Conservation (phyloP, 2,113 vertebrate species). For the Cisticola juncidis region DNA sequence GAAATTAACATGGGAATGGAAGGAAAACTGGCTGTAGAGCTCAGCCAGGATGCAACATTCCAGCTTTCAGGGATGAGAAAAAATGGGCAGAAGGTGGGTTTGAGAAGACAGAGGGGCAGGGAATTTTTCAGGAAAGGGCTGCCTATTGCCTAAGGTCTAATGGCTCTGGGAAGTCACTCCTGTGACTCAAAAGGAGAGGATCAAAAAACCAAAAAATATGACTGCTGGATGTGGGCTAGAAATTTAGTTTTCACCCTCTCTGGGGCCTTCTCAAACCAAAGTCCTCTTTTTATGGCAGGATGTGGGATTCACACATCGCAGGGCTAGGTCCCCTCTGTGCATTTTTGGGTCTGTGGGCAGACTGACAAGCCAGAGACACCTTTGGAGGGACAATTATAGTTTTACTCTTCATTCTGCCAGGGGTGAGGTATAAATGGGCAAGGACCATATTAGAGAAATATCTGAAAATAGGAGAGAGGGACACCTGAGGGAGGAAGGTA, state of each 20-base stretch:
- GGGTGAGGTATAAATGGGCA: rapidly evolving
- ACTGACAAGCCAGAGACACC: not conserved
- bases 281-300: not conserved
- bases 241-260: rapidly evolving
- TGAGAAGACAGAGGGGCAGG: not conserved
- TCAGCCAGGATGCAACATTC: not conserved
- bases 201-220: not conserved
- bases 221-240: not conserved
- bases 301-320: rapidly evolving
- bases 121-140: not conserved
- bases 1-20: not conserved
- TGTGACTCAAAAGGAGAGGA: not conserved
- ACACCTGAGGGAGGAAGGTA: not conserved
- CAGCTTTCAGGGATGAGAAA: not conserved
- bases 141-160: rapidly evolving
- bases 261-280: not conserved
- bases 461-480: not conserved
- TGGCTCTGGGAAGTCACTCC: not conserved
- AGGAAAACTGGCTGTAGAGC: not conserved
- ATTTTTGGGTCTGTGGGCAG: not conserved
- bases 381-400: not conserved
- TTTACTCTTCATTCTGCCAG: not conserved
- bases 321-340: rapidly evolving
- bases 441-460: not conserved
- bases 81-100: not conserved